Evolutionary conservation across 2,113 vertebrate species (phyloP), one percentile per base, ranked within the genome.

Genomic region (Mastomys coucha): DNA sequence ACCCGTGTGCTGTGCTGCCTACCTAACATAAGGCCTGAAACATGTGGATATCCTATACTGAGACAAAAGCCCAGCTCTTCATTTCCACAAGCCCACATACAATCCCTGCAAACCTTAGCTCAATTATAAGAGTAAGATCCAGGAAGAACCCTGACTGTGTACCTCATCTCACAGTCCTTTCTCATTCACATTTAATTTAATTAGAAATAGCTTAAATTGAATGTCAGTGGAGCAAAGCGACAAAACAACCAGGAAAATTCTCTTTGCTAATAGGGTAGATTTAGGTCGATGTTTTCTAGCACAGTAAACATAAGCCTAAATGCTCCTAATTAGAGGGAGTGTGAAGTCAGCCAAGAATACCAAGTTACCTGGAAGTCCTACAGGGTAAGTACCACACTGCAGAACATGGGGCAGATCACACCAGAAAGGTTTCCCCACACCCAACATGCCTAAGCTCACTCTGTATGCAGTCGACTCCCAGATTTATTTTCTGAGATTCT

Each of bases 191-290:
- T 91, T 89, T 95, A 95, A 96, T 96, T 96, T 93, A 94, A 95
- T 96, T 92, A 96, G 78, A 86, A 91, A 84, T 24, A 60, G 82
- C 92, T 91, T 91, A 97, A 81, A 81, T 76, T 0, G n/a, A 94
- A 96, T 60, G 86, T 88, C 85, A 92, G n/a, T 42, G 75, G 93
- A 97, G 94, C 73, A 96, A 97, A 96, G 87, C 88, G 39, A 84
- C 42, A 95, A 96, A 95, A 97, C 86, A 36, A 67, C 56, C 82
- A 73, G 72, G 39, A 78, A 96, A 87, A 94, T 69, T 86, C 70
- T 88, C 49, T 73, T 93, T 89, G 81, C 78, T 97, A 97, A 97
- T 90, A 91, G 75, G 58, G 67, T 73, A 96, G 95, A 96, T 97
- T 95, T 97, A 97, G 70, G 96, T 95, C 11, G 42, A 70, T 87